Conservation (phyloP, 2,888 invertebrate genomes). For the Brenthis daphne region DNA sequence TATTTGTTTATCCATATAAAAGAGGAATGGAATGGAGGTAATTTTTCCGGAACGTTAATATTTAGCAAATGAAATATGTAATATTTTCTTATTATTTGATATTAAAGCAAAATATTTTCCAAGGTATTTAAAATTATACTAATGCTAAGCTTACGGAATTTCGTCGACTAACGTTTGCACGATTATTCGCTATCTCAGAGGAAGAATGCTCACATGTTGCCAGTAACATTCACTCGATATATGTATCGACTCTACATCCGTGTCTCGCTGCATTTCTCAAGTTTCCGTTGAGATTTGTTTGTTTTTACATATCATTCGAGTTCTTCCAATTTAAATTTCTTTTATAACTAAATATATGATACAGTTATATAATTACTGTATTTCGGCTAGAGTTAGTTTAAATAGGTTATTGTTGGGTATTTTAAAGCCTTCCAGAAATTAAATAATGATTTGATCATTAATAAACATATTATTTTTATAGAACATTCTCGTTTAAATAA, state of each 20-base stretch:
- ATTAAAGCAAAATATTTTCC: too few species aligned
- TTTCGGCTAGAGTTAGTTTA: too few species aligned
- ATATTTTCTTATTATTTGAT: too few species aligned
- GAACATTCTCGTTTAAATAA: too few species aligned
- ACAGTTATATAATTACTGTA: neutral
- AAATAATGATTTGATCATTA: too few species aligned
- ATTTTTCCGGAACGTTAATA: too few species aligned
- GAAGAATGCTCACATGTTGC: constrained; percentile 20
- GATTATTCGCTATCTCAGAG: constrained; percentile 15
- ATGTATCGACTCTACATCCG: constrained; percentile 14
- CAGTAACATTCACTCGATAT: constrained; percentile 13
- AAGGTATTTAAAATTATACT: constrained; percentile 2
- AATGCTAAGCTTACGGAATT: neutral
- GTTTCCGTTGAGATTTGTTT: constrained; percentile 16
- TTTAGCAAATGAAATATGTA: too few species aligned
- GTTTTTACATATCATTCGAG: constrained; percentile 15
- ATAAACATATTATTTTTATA: too few species aligned
- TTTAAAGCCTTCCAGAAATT: too few species aligned
- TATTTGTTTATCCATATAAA: too few species aligned
- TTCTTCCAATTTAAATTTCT: neutral
- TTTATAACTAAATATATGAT: neutral
- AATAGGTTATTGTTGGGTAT: too few species aligned
- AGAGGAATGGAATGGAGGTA: too few species aligned
- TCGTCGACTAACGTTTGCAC: constrained; percentile 5
- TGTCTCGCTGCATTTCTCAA: constrained; percentile 11